These are phyloP conservation scores for Agonopterix arenella DNA, from an alignment of 2,888 invertebrate genomes.

Conservation along the genomic window DNA sequence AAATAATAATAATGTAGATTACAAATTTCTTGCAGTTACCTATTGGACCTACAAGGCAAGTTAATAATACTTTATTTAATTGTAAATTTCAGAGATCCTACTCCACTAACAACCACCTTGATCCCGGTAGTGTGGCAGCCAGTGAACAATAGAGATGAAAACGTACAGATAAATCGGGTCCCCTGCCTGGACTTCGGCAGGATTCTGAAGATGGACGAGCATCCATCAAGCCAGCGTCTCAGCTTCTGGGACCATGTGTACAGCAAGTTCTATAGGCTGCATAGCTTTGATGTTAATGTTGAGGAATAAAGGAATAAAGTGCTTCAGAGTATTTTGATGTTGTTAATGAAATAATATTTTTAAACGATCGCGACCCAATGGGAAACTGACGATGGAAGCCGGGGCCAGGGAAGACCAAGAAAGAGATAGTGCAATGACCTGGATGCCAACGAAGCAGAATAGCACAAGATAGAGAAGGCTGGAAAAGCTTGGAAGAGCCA, in stretches of 20 bases:
- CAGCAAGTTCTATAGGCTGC: conserved; percentile 38
- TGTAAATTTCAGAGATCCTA: conserved; percentile 49
- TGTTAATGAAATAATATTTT: too few species aligned
- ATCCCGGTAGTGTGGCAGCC: conserved; percentile 57
- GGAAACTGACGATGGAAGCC: too few species aligned
- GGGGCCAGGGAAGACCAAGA: too few species aligned
- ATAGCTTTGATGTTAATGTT: conserved; percentile 10
- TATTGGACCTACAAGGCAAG: too few species aligned
- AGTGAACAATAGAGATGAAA: conserved; percentile 14
- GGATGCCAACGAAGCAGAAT: too few species aligned
- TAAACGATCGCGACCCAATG: too few species aligned
- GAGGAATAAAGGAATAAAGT: conserved; percentile 11
- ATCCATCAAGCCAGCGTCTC: conserved; percentile 28
- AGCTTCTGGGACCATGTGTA: conserved; percentile 58
- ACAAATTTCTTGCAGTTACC: too few species aligned
- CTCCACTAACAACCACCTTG: conserved; percentile 45
- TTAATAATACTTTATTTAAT: too few species aligned
- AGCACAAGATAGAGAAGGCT: too few species aligned
- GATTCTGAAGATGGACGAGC: conserved; percentile 22
- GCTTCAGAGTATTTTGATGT: neutral
- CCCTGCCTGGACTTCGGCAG: conserved; percentile 30
- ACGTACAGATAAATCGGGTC: conserved; percentile 26
- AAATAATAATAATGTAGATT: too few species aligned
- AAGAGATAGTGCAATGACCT: too few species aligned
- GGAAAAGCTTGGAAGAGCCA: too few species aligned